phyloP scores from a whole-genome alignment of 2,888 invertebrate species.

The Chelonus formosanus region DNA sequence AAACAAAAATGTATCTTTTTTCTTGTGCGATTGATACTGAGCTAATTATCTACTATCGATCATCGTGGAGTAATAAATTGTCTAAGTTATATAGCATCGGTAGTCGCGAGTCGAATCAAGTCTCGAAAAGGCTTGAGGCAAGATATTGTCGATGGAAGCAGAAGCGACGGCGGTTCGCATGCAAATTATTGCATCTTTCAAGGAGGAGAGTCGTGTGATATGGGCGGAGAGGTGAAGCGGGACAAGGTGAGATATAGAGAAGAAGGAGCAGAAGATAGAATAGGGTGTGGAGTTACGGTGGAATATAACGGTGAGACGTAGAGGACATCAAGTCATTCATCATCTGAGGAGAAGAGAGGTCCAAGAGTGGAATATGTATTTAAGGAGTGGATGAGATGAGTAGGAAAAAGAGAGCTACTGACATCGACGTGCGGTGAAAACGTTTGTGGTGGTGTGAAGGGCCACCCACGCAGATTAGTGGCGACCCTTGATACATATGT shows the following conservation, averaged over 20 bases:
- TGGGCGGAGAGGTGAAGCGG: slow-evolving; percentile 30
- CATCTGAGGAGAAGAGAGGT: slow-evolving; percentile 43
- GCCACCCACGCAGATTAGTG: slow-evolving; percentile 61
- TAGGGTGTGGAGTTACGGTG: slow-evolving; percentile 35
- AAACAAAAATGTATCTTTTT: background rate
- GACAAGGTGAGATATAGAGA: slow-evolving; percentile 15
- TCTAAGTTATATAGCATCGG: slow-evolving; percentile 8
- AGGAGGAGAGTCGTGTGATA: slow-evolving; percentile 30
- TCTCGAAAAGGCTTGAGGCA: slow-evolving; percentile 38
- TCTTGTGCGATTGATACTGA: slow-evolving; percentile 12
- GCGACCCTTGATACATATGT: slow-evolving; percentile 40
- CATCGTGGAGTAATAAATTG: slow-evolving; percentile 21
- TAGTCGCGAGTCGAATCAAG: slow-evolving; percentile 30
- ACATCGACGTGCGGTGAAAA: slow-evolving; percentile 24
- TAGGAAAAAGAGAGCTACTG: slow-evolving; percentile 33
- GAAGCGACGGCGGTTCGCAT: slow-evolving; percentile 36
- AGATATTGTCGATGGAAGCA: slow-evolving; percentile 35
- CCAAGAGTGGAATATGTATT: slow-evolving; percentile 36
- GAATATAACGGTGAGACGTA: slow-evolving; percentile 30
- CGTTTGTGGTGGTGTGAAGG: slow-evolving; percentile 41
- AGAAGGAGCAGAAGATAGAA: slow-evolving; percentile 7
- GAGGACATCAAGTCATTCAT: slow-evolving; percentile 51
- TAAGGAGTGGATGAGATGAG: slow-evolving; percentile 38
- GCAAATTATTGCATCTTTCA: slow-evolving; percentile 42
- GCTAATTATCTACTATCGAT: slow-evolving; percentile 27